A percentile compares a stretch with the other conserved stretches of the same genome.
These are phyloP conservation scores for Anaspis maculata DNA, from an alignment of 2,888 invertebrate species.

Conservation along the genomic window DNA sequence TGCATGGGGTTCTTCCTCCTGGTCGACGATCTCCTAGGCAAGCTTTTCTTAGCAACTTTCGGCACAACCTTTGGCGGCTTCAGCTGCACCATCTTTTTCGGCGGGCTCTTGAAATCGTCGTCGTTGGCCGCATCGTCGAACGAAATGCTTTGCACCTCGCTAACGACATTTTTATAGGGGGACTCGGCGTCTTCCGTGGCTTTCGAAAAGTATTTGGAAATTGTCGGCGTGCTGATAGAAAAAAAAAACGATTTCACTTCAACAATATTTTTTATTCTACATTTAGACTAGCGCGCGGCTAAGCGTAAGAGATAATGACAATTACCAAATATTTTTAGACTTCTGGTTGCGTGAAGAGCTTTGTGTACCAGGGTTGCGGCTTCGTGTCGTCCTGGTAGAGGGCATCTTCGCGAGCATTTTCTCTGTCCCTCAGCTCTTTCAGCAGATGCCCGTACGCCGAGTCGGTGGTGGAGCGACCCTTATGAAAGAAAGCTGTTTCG, in stretches of 20 bases:
- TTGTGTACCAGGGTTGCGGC: conserved; percentile 22
- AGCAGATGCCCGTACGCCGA: conserved; percentile 16
- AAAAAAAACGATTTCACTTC: conserved; percentile 1
- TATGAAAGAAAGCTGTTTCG: not conserved
- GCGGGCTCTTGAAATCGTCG: conserved; percentile 31
- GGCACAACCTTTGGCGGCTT: conserved; percentile 1
- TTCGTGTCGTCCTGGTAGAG: conserved; percentile 24
- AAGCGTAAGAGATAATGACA: conserved; percentile 9
- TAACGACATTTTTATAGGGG: conserved; percentile 25
- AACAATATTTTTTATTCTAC: no score
- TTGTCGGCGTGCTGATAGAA: conserved; percentile 16
- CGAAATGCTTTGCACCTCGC: conserved; percentile 16
- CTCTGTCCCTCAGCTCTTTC: conserved; percentile 17
- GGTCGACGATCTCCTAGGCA: no score
- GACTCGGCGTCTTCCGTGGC: conserved; percentile 11
- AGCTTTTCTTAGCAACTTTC: conserved; percentile 36
- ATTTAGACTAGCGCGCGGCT: no score
- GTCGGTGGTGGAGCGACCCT: not conserved
- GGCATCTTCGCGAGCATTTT: conserved; percentile 19
- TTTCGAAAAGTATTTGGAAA: conserved; percentile 22
- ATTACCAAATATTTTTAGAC: no score
- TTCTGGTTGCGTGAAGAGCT: conserved; percentile 21
- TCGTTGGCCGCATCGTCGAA: conserved; percentile 20
- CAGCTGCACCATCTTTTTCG: conserved; percentile 10
- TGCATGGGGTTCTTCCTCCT: conserved; percentile 33